Evolutionary conservation across 2,888 invertebrate genomes (phyloP), one percentile per base, ranked within the genome.

Genomic region (Ernsta delagoae): DNA sequence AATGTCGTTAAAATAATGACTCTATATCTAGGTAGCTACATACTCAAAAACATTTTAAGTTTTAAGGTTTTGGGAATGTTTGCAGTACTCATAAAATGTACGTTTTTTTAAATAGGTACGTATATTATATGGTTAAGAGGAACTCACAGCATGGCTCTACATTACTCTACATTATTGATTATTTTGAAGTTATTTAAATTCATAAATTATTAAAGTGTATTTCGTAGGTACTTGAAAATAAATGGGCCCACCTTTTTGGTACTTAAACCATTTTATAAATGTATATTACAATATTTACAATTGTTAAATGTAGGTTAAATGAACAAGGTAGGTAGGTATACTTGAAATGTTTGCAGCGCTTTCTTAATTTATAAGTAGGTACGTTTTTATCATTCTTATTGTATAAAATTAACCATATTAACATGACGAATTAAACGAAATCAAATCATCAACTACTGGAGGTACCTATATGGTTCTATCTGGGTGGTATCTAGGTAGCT

Each of bases 171-270:
- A 53, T 8, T 8, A 6, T 53, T 16, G 50, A 53, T 53, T 53
- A 11, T 53, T 53, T 6, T 16, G 4, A 53, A 56, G 56, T 11
- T 56, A 11, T 34, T 56, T 56, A 56, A 5, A 34, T n/a, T 34
- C 12, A 24, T 57, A 7, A 34, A 34, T 31, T 24, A 56, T 36
- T 4, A 16, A 16, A 56, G n/a, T 61, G 9, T 64, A 43, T 43
- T 56, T 54, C 43, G 59, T 16, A 34, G n/a, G n/a, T n/a, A n/a
- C 43, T 48, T 60, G 59, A 60, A 66, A 60, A 53, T 54, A 43
- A 65, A 66, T 54, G 66, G 53, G 43, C 71, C 73, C 73, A 73
- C 73, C 73, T 71, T 68, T 12, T 65, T 71, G 70, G 60, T 71
- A 71, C 68, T 71, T 71, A 73, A 70, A 71, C 64, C 61, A 56